Conservation (phyloP, 2,113 vertebrate genomes). For the Larimichthys polyactis region DNA sequence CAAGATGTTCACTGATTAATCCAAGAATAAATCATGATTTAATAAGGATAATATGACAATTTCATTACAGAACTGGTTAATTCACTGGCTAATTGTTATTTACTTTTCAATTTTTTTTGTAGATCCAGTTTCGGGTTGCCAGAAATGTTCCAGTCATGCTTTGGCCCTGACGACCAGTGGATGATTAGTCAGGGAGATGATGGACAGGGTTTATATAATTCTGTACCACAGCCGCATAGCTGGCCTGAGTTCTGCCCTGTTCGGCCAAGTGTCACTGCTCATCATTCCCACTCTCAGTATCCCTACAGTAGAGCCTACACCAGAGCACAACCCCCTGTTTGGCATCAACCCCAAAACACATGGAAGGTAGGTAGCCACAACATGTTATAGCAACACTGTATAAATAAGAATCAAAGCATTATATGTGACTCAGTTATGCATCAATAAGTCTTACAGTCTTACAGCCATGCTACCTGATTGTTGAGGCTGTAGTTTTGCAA, state of each 20-base stretch:
- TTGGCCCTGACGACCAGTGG: slow-evolving; percentile 54
- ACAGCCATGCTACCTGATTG: neutral
- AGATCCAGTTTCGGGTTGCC: slow-evolving; percentile 29
- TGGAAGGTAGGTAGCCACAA: slow-evolving; percentile 81
- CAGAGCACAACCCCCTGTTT: slow-evolving; percentile 56
- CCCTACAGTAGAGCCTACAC: slow-evolving; percentile 66
- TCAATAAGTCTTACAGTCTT: too few relatives aligned
- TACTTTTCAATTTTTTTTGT: neutral
- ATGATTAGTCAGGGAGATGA: slow-evolving; percentile 36
- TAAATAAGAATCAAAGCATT: neutral
- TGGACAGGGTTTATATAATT: slow-evolving; percentile 39
- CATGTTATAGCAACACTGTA: neutral
- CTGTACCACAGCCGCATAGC: slow-evolving; percentile 41
- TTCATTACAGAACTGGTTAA: slow-evolving; percentile 47
- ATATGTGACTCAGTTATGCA: neutral
- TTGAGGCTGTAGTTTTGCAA: neutral
- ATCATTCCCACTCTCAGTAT: neutral
- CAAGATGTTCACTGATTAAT: slow-evolving; percentile 14
- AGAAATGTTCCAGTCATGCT: slow-evolving; percentile 81
- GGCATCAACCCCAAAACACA: slow-evolving; percentile 67
- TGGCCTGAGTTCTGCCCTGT: slow-evolving; percentile 57
- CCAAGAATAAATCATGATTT: slow-evolving; percentile 40
- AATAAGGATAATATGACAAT: slow-evolving; percentile 56
- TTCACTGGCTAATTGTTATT: slow-evolving; percentile 39
- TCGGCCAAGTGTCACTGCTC: slow-evolving; percentile 25